A percentile compares a stretch with the other conserved stretches of the same genome.
These are phyloP conservation scores for Myrmophylax atrothorax DNA, from an alignment of 2,113 vertebrate genomes.

Conservation along the genomic window DNA sequence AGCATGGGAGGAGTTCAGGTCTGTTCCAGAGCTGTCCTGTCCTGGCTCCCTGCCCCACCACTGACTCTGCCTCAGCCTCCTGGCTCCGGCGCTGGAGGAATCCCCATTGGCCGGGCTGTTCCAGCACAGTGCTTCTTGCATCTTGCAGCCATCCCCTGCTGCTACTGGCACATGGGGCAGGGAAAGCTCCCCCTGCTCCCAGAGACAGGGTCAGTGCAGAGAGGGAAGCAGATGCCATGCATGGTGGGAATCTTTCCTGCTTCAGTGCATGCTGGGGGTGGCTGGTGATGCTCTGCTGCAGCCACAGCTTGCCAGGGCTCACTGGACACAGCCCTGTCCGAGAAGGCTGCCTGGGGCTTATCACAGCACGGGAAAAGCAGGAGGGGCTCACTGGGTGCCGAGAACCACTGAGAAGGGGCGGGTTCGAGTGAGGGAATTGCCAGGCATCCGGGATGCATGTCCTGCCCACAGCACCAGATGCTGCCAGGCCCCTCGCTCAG, in stretches of 20 bases:
- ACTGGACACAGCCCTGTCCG: background rate
- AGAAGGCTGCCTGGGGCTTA: background rate
- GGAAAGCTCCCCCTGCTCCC: background rate
- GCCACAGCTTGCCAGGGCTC: background rate
- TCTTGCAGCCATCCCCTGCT: background rate
- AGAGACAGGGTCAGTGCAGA: accelerated
- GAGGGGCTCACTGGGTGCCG: background rate
- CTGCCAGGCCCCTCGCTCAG: background rate
- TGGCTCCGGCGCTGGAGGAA: accelerated
- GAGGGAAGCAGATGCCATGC: background rate
- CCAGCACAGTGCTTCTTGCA: background rate
- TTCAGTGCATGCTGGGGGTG: accelerated
- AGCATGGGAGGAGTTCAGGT: background rate
- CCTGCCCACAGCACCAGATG: background rate
- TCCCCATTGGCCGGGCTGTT: accelerated
- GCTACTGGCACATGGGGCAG: background rate
- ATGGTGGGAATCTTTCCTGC: background rate
- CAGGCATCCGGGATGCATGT: background rate
- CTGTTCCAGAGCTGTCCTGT: background rate
- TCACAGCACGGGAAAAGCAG: accelerated
- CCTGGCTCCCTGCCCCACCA: background rate
- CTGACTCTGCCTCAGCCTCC: background rate
- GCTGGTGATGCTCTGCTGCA: background rate
- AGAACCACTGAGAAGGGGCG: accelerated
- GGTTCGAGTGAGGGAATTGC: background rate